Base-by-base conservation (phyloP, 2,797 vertebrate genomes). In the Mus caroli region DNA sequence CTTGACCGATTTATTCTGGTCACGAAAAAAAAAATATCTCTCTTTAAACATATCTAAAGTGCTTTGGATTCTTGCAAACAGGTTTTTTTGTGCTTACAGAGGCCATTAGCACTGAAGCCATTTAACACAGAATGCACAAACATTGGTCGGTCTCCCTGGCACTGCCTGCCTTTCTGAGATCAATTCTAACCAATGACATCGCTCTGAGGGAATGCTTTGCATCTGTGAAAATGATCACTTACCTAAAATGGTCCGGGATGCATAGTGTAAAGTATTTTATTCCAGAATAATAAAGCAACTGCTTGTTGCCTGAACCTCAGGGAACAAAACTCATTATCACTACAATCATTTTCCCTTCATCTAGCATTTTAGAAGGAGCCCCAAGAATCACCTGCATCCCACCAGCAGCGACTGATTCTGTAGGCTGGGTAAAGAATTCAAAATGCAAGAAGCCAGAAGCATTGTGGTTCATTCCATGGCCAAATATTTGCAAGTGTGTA, bases 401-500 rank as follows among this genome's bases (percentile, higher is more conserved):
- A 34, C 13, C 19, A 28, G 13, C 14, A 60, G 12, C 50, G 17
- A 64, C 54, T 52, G n/a, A n/a, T 43, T 91, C 34, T 50, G 60
- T 19, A 15, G 52, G 34, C 22, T 43, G 40, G 1, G 56, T 26
- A 60, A 26, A 60, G 40, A 73, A 24, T 50, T 88, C 24, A 6
- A 79, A 56, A 64, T 91, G 76, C 34, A 62, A 50, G 78, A 94
- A 86, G 40, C 34, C 54, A 62, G 54, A 80, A n/a, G 60, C 6
- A 50, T 8, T 15, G 12, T n/a, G 8, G 31, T 50, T 76, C 69
- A 62, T 52, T 64, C 34, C 5, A 0, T 31, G 9, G 26, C 17
- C 2, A 52, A 43, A 34, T 54, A 22, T 34, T 24, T 10, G 12
- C 4, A 17, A 2, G 3, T 0, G 19, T 0, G 28, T 26, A 9